Percentiles rank a stretch among this genome's conserved stretches.
Conservation (phyloP, 92 coral and sea anemone species). For the Actinernus sp. region DNA sequence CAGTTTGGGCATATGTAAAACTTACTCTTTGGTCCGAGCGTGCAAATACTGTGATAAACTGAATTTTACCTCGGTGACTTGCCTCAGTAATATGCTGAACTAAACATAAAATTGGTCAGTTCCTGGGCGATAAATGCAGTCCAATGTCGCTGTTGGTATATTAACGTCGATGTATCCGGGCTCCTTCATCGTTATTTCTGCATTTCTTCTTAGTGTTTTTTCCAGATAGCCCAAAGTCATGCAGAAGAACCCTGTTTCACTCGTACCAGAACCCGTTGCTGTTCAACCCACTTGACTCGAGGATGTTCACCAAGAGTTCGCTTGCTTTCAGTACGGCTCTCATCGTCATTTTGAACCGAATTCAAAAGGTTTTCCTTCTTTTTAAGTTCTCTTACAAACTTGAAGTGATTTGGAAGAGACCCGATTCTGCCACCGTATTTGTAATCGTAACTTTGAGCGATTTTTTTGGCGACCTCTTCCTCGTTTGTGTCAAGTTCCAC, state of each 20-base stretch:
- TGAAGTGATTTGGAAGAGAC: conserved; percentile 69
- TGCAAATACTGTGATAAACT: too few relatives aligned
- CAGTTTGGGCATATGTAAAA: too few relatives aligned
- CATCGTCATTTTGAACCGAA: conserved; percentile 14
- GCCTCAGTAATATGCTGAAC: too few relatives aligned
- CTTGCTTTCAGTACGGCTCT: conserved; percentile 48
- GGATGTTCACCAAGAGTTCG: conserved; percentile 82
- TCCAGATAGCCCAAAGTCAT: background rate
- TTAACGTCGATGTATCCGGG: too few relatives aligned
- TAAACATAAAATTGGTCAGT: too few relatives aligned
- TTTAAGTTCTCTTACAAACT: conserved; percentile 61
- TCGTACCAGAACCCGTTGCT: conserved; percentile 73
- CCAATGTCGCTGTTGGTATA: too few relatives aligned
- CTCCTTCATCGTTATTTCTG: background rate
- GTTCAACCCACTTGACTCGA: conserved; percentile 83
- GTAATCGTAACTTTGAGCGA: conserved; percentile 77
- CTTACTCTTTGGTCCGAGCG: too few relatives aligned
- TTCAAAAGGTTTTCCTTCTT: conserved; percentile 18
- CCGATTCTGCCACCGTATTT: conserved; percentile 87
- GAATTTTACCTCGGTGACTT: too few relatives aligned
- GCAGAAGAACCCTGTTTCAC: conserved; percentile 55
- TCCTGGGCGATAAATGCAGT: too few relatives aligned
- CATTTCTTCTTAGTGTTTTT: too few relatives aligned
- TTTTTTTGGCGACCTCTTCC: conserved; percentile 73
- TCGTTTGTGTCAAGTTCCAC: conserved; percentile 82